Percentiles rank a stretch among this genome's conserved stretches.
These are phyloP conservation scores for Ditylenchus dipsaci DNA, from an alignment of 1,140 invertebrate species.

Conservation along the genomic window DNA sequence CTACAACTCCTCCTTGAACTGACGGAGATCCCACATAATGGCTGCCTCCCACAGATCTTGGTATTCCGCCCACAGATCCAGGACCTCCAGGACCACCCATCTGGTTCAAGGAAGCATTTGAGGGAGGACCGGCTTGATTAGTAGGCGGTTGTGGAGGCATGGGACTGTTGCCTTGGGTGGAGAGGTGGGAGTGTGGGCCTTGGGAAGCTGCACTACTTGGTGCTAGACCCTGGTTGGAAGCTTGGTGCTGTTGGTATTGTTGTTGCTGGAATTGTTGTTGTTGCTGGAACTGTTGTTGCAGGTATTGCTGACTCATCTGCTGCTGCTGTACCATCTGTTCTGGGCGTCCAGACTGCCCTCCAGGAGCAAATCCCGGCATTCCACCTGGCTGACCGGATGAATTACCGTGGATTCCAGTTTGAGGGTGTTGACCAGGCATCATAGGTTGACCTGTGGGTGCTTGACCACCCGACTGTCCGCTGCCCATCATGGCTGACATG, in stretches of 20 bases:
- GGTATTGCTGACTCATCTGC: background rate
- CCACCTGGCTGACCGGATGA: background rate
- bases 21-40: background rate
- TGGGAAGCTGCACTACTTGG: background rate
- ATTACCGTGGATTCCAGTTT: background rate
- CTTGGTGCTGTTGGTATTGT: background rate
- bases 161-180: background rate
- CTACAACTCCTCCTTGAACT: background rate
- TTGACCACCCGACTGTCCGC: background rate
- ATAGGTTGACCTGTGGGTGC: background rate
- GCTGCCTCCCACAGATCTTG: background rate
- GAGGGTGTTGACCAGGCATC: constrained; percentile 1
- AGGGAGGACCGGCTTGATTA: background rate
- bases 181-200: background rate
- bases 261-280: constrained; percentile 21
- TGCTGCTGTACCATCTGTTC: background rate
- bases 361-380: background rate
- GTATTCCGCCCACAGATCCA: background rate
- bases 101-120: background rate
- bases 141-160: background rate
- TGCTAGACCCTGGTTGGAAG: background rate
- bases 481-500: no score
- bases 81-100: background rate
- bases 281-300: constrained; percentile 12
- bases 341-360: background rate